phyloP scores from a whole-genome alignment of 2,797 vertebrate species.

The Gymnopithys bicolor region DNA sequence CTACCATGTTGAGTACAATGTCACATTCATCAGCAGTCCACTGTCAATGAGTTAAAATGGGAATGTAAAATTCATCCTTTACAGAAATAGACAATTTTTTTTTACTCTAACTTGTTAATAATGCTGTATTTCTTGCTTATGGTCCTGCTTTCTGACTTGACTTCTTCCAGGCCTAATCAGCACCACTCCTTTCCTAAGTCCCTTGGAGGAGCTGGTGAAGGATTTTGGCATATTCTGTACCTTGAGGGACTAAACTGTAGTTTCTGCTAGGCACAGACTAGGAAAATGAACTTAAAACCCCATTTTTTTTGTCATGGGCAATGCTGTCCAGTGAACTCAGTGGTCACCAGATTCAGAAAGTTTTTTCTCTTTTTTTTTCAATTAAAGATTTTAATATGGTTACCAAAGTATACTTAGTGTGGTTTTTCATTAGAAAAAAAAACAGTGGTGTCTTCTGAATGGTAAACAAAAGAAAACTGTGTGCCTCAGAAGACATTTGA shows the following conservation, averaged over 20 bases:
- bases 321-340: neutral
- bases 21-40: neutral
- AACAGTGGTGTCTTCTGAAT: neutral
- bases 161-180: neutral
- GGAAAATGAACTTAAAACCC: neutral
- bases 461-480: neutral
- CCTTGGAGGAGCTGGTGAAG: neutral
- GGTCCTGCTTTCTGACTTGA: neutral
- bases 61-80: rapidly evolving
- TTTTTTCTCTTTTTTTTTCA: neutral
- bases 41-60: neutral
- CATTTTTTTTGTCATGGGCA: neutral
- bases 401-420: neutral
- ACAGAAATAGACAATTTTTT: neutral
- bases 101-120: neutral
- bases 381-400: neutral
- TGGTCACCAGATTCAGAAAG: neutral
- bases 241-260: neutral
- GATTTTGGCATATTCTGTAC: neutral
- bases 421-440: neutral
- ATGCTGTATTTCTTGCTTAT: neutral
- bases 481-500: neutral
- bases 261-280: neutral
- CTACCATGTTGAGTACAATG: neutral
- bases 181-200: neutral